These are phyloP conservation scores for Ophion ellenae DNA, from an alignment of 2,888 invertebrate species.

Conservation along the genomic window DNA sequence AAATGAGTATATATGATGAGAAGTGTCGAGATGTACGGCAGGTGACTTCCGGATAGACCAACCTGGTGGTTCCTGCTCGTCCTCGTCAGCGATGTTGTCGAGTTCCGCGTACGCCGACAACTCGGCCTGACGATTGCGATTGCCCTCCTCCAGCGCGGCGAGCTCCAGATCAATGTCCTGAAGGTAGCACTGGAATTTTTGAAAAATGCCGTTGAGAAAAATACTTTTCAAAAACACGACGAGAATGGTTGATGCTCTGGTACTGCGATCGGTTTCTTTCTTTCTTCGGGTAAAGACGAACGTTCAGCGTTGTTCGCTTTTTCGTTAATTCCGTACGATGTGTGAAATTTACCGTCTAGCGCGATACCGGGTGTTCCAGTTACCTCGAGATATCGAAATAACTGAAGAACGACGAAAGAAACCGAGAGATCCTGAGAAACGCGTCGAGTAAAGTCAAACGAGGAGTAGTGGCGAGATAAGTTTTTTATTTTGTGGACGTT, in stretches of 20 bases:
- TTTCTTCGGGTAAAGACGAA: not conserved
- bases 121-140: slow-evolving; percentile 81
- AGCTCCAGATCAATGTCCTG: slow-evolving; percentile 82
- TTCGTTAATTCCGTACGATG: too few relatives aligned
- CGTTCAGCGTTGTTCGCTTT: too few relatives aligned
- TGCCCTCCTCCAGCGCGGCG: slow-evolving; percentile 82
- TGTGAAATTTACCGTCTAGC: too few relatives aligned
- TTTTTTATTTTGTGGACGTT: too few relatives aligned
- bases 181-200: slow-evolving; percentile 79
- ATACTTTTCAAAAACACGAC: not conserved
- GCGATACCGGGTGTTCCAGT: too few relatives aligned
- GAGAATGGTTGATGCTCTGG: not conserved
- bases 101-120: slow-evolving; percentile 81
- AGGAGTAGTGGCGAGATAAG: too few relatives aligned
- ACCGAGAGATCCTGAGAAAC: too few relatives aligned
- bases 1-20: too few relatives aligned
- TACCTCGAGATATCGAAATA: too few relatives aligned
- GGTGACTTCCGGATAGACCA: slow-evolving; percentile 69
- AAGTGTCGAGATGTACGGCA: slow-evolving; percentile 36
- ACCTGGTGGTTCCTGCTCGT: slow-evolving; percentile 83
- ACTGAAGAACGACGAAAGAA: too few relatives aligned
- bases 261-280: not conserved
- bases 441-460: too few relatives aligned
- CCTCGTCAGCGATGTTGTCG: slow-evolving; percentile 82
- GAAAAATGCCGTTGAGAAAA: slow-evolving; percentile 14